Conservation (phyloP, 2,113 vertebrate genomes). For the Grantiella picta region DNA sequence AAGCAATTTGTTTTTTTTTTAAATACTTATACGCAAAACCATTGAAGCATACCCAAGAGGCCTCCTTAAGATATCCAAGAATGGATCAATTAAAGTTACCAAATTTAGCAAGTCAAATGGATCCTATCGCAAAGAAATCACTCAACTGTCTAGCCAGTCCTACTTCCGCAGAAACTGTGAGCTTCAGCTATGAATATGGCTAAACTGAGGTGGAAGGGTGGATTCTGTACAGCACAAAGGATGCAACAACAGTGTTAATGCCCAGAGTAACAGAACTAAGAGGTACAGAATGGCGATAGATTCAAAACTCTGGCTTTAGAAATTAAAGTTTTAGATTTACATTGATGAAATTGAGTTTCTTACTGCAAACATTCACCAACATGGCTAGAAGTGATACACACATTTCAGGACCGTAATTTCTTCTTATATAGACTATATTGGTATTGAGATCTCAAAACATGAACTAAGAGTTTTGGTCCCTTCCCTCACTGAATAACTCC, state of each 20-base stretch:
- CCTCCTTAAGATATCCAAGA: background rate
- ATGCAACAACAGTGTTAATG: background rate
- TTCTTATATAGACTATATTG: background rate
- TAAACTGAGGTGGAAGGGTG: background rate
- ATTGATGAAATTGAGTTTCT: background rate
- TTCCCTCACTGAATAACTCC: background rate
- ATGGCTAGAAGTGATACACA: background rate
- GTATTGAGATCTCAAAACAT: background rate
- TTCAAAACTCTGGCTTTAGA: constrained; percentile 16
- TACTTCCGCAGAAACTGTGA: background rate
- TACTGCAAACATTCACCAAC: background rate
- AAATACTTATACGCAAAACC: background rate
- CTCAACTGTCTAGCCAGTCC: background rate
- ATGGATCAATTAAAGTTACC: background rate
- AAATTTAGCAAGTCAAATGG: background rate
- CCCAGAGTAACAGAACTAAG: background rate
- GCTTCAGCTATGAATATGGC: background rate
- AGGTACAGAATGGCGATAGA: background rate
- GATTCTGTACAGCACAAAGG: background rate
- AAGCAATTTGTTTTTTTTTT: background rate
- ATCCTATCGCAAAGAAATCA: background rate
- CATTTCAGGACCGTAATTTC: background rate
- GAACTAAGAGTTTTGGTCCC: background rate
- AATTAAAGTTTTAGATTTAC: background rate
- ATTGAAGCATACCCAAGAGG: background rate